Base-by-base conservation (phyloP, 2,797 vertebrate species). In the Acropternis orthonyx region DNA sequence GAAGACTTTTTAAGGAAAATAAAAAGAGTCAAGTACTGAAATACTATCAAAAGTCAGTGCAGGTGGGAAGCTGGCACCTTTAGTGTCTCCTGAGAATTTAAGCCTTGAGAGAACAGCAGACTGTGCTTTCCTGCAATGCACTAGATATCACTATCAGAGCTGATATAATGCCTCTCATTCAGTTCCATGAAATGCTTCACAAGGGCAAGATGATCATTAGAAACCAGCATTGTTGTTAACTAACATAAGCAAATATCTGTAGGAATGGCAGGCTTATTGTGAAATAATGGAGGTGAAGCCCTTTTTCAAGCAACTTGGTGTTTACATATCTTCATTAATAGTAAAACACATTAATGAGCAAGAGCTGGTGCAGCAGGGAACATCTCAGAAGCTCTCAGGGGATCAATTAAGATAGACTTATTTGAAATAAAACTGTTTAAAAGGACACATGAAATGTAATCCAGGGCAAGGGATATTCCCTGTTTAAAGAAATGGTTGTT, bases 331-430 rank as follows among this genome's bases (percentile, higher is more conserved):
- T 86, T 94, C 69, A 86, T 94, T 93, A 92, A 79, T n/a, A 92
- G 71, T 73, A 71, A 92, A 92, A 74, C 0, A 5, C 52, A 92
- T 85, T 94, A 94, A 96, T 80, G 66, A 94, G 89, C 41, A 82
- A 88, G 87, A 95, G 69, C 56, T 84, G 85, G 61, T 93, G 18
- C 90, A 91, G 92, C 69, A 61, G 85, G 71, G 49, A 94, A 92
- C 61, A 34, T 82, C 83, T 82, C 66, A 54, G 85, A 80, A n/a
- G 27, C 68, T 91, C 94, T 93, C 83, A 1, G 34, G 74, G 86
- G 93, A 96, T 80, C 85, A 93, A 94, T 95, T 95, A 96, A 77
- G 46, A 74, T 13, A 91, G 85, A 93, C 36, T 93, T 94, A 90
- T 5, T 90, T 85, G 83, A 94, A 95, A 93, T 80, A 84, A 41